Evolutionary conservation across 2,888 invertebrate species (phyloP).

Genomic region (Mythimna albipuncta): DNA sequence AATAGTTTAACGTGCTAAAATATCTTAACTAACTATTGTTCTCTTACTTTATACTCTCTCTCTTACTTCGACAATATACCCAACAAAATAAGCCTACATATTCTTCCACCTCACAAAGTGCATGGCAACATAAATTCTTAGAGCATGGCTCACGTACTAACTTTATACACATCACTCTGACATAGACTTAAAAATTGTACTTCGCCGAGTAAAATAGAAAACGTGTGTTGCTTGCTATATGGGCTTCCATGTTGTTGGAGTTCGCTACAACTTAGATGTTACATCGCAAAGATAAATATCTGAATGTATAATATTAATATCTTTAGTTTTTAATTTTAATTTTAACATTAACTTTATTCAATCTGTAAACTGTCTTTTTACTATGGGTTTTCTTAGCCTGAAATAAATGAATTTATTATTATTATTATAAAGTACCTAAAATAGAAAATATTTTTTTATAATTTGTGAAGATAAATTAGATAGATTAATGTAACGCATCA

Average conservation of each 20-base stretch:
- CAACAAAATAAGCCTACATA: constrained; percentile 34
- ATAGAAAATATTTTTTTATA: not conserved
- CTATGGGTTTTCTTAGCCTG: too few species aligned
- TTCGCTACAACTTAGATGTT: constrained; percentile 13
- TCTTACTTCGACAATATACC: too few species aligned
- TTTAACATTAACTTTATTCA: too few species aligned
- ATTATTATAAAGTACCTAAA: too few species aligned
- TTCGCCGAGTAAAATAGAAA: constrained; percentile 74
- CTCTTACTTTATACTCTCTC: too few species aligned
- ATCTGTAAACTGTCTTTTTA: too few species aligned
- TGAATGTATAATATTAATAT: too few species aligned
- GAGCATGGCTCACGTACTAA: constrained; percentile 66
- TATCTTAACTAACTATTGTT: not conserved
- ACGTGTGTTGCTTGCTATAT: constrained; percentile 70
- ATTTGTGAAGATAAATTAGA: too few species aligned
- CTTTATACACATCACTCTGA: constrained; percentile 75
- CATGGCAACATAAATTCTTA: constrained; percentile 54
- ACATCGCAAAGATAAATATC: not conserved
- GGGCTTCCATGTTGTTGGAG: constrained; percentile 48
- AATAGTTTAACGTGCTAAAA: not conserved
- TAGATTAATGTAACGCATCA: too few species aligned
- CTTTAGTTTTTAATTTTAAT: too few species aligned
- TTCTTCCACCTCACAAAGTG: constrained; percentile 42
- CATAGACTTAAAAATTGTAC: constrained; percentile 76
- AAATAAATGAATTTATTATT: too few species aligned